These are phyloP conservation scores for Sprattus sprattus DNA, from an alignment of 2,113 vertebrate species.

Conservation along the genomic window DNA sequence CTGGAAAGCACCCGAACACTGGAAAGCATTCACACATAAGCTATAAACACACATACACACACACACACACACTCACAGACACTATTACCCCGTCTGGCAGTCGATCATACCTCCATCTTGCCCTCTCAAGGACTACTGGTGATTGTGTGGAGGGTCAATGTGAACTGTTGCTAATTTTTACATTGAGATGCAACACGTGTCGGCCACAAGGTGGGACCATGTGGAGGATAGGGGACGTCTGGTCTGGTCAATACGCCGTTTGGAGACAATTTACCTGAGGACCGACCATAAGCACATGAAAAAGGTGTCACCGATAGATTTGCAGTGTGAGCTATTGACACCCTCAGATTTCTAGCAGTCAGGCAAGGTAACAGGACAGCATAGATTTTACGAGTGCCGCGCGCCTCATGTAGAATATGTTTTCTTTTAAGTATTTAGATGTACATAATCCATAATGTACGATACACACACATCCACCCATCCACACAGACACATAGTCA, in stretches of 20 bases:
- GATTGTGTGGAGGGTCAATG: background rate
- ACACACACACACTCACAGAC: background rate
- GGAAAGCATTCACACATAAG: background rate
- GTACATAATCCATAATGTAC: background rate
- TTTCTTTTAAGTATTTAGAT: too few relatives aligned
- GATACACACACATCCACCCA: background rate
- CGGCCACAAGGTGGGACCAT: background rate
- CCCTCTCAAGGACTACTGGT: background rate
- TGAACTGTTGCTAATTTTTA: background rate
- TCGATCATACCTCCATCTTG: background rate
- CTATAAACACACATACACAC: background rate
- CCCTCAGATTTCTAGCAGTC: background rate
- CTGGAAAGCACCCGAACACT: background rate
- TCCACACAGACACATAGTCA: background rate
- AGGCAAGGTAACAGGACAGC: background rate
- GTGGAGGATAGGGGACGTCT: background rate
- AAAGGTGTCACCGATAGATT: background rate
- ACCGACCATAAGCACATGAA: background rate
- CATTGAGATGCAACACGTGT: conserved; percentile 14
- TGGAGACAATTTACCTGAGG: background rate
- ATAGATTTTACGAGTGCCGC: background rate
- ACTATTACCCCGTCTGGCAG: background rate
- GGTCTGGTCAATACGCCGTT: background rate
- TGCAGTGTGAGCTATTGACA: background rate
- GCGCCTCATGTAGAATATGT: too few relatives aligned